Base-by-base conservation (phyloP, 2,113 vertebrate genomes). In the Chloropsis cyanopogon region DNA sequence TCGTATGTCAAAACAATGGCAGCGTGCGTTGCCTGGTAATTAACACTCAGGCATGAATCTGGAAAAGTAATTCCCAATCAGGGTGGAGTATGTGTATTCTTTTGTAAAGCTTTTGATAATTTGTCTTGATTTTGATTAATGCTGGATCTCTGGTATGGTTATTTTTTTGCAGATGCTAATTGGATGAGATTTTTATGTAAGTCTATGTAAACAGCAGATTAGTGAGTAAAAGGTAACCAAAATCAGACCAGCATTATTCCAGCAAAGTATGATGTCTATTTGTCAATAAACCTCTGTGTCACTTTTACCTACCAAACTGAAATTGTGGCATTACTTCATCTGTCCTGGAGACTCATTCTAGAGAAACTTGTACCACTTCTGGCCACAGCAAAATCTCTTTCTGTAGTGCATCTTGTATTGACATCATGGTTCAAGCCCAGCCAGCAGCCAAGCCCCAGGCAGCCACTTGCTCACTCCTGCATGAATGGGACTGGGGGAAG, bases 51-150 rank as follows among this genome's bases (percentile, higher is more conserved):
- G 42, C 16, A 1, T 12, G 68, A 39, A 52, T 94, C 92, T 96
- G 96, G 92, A 88, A 88, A 95, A 92, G 91, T 73, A 42, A 95
- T 97, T 94, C 42, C 39, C 39, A 8, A 14, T 35, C 53, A 37
- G 80, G 72, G 59, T 90, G 92, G 80, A 86, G 47, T 44, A 33
- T 8, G 23, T 5, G 2, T 53, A 11, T 44, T 88, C 29, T 26
- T 82, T 77, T 61, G 49, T 65, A 60, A 50, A 31, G 37, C 71
- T 92, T 65, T 50, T 69, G 75, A 60, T 90, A 44, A 64, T 64
- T 85, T n/a, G 3, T 37, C 54, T 72, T 79, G 57, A 35, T 82
- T 91, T 76, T 82, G 66, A 90, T 92, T 63, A 47, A 41, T 59
- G 56, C 37, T 78, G 35, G 42, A 10, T 77, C 50, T 65, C 56